These are phyloP conservation scores for Rotaria magnacalcarata DNA, from an alignment of 2,888 invertebrate genomes.

Conservation along the genomic window DNA sequence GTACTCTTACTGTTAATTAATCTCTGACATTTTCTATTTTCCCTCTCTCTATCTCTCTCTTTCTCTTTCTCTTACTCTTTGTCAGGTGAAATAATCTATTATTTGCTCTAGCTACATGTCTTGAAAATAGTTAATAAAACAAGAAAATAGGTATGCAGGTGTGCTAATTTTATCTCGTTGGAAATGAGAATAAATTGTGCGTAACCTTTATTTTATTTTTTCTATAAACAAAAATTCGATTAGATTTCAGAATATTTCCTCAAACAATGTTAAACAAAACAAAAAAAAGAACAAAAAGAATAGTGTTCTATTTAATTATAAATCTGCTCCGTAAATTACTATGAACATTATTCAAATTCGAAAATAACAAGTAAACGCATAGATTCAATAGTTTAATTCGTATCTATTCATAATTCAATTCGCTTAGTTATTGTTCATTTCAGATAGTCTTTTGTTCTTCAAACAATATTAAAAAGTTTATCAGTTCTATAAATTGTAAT, in stretches of 20 bases:
- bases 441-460: too few species aligned
- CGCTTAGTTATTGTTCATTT: not conserved
- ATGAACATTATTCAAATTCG: not conserved
- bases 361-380: not conserved
- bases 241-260: not conserved
- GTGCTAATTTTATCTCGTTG: not conserved
- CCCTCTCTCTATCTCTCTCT: not conserved
- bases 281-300: not conserved
- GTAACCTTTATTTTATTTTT: not conserved
- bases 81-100: not conserved
- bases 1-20: slow-evolving; percentile 24
- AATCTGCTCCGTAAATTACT: not conserved
- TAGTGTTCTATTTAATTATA: not conserved
- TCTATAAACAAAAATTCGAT: not conserved
- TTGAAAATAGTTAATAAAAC: not conserved
- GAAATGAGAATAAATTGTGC: not conserved
- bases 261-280: not conserved
- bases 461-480: not conserved
- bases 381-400: not conserved
- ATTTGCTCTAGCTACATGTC: not conserved
- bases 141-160: not conserved
- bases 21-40: slow-evolving; percentile 20
- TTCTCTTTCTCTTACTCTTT: not conserved
- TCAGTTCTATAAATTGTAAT: not conserved
- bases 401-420: not conserved